A percentile compares a stretch with the other conserved stretches of the same genome.
phyloP scores from a whole-genome alignment of 2,797 vertebrate genomes.

The Neoniphon sammara region DNA sequence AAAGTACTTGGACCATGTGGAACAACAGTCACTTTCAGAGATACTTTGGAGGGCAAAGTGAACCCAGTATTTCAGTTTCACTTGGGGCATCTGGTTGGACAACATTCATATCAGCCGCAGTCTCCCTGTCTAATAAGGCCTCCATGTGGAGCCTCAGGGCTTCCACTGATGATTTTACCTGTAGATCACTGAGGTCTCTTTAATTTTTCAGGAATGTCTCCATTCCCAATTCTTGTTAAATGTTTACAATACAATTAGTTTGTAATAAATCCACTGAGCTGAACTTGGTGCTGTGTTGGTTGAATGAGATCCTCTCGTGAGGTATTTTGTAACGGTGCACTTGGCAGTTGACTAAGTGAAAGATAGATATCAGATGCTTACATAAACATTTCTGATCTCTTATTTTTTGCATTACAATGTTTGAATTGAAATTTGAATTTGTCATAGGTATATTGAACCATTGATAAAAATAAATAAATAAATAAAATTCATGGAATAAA shows the following conservation, averaged over 20 bases:
- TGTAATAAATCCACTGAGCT: constrained; percentile 65
- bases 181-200: constrained; percentile 69
- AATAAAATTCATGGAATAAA: too few relatives aligned
- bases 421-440: too few relatives aligned
- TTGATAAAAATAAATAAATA: too few relatives aligned
- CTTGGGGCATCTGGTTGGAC: constrained; percentile 43
- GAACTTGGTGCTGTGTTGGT: constrained; percentile 27
- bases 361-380: constrained; percentile 42
- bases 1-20: background rate
- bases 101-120: constrained; percentile 52
- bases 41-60: constrained; percentile 21
- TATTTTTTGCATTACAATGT: background rate
- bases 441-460: too few relatives aligned
- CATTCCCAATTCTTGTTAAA: constrained; percentile 66
- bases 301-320: constrained; percentile 49
- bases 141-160: constrained; percentile 39
- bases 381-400: background rate
- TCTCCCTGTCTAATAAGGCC: constrained; percentile 54
- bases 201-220: constrained; percentile 74
- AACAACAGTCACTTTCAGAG: background rate
- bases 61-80: constrained; percentile 20
- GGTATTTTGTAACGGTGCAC: constrained; percentile 21
- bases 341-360: constrained; percentile 38
- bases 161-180: constrained; percentile 59
- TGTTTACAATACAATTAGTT: constrained; percentile 67